phyloP scores from a whole-genome alignment of 2,797 vertebrate species.

The Eulemur mongoz region DNA sequence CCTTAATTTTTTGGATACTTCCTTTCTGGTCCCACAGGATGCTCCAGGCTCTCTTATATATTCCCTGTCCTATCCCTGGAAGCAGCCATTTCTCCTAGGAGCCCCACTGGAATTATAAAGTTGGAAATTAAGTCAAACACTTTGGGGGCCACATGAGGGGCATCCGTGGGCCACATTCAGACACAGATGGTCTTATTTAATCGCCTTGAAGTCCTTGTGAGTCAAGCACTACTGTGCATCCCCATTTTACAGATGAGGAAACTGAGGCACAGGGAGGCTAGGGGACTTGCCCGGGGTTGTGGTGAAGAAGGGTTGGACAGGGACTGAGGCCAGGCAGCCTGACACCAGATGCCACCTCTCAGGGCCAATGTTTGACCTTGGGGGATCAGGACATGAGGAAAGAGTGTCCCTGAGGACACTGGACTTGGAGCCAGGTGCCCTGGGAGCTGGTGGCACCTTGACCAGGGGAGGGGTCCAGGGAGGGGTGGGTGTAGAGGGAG shows the following conservation, averaged over 20 bases:
- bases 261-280: neutral
- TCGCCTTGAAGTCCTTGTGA: neutral
- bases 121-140: neutral
- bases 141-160: no score
- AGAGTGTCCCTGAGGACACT: fast-evolving
- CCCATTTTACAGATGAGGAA: neutral
- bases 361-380: fast-evolving
- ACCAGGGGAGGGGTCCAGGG: neutral
- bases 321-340: neutral
- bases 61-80: neutral
- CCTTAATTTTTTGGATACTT: neutral
- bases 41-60: no score
- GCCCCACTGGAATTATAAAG: neutral
- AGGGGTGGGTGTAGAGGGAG: neutral
- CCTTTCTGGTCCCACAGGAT: fast-evolving
- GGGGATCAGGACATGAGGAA: neutral
- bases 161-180: neutral
- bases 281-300: neutral
- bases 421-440: neutral
- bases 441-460: fast-evolving
- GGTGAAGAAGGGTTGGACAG: neutral
- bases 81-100: neutral
- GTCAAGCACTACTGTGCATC: neutral
- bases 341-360: neutral
- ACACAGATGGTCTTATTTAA: neutral